phyloP scores from a whole-genome alignment of 1,140 invertebrate species.

The Drosophila kanapiae region DNA sequence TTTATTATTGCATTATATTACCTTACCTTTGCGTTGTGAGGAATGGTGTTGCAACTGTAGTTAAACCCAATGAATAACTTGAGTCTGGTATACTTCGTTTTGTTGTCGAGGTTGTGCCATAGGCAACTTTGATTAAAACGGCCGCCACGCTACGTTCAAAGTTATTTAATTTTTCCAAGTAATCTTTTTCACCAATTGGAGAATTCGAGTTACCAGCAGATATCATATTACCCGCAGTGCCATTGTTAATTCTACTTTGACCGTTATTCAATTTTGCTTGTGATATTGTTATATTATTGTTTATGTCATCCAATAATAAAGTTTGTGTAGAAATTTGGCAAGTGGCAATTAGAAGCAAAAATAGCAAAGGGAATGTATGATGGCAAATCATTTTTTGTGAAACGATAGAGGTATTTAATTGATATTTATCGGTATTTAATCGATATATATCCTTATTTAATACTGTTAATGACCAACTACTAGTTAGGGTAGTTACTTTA shows the following conservation, averaged over 20 bases:
- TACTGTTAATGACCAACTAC: not conserved
- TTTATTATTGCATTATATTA: not conserved
- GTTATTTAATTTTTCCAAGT: slow-evolving; percentile 83
- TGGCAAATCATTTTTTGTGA: slow-evolving; percentile 25
- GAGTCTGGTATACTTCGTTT: slow-evolving; percentile 89
- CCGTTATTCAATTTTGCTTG: slow-evolving; percentile 25
- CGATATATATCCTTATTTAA: slow-evolving; percentile 14
- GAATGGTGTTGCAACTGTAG: slow-evolving; percentile 88
- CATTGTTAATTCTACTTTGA: slow-evolving; percentile 21
- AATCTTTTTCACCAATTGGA: slow-evolving; percentile 52
- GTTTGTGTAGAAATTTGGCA: slow-evolving; percentile 50
- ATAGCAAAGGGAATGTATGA: slow-evolving; percentile 24
- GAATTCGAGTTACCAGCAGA: slow-evolving; percentile 41
- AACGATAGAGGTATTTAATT: slow-evolving; percentile 1
- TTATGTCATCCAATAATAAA: slow-evolving; percentile 45
- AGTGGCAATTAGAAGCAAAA: slow-evolving; percentile 40
- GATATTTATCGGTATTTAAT: not conserved
- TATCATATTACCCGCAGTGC: slow-evolving; percentile 36
- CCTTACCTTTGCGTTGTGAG: slow-evolving; percentile 86
- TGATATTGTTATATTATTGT: slow-evolving; percentile 29
- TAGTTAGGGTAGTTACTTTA: not conserved
- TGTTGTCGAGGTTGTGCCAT: slow-evolving; percentile 88
- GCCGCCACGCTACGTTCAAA: slow-evolving; percentile 89
- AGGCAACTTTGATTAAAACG: slow-evolving; percentile 89
- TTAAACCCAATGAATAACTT: slow-evolving; percentile 87